Base-by-base conservation (phyloP, 2,113 vertebrate genomes). In the Archocentrus centrarchus region DNA sequence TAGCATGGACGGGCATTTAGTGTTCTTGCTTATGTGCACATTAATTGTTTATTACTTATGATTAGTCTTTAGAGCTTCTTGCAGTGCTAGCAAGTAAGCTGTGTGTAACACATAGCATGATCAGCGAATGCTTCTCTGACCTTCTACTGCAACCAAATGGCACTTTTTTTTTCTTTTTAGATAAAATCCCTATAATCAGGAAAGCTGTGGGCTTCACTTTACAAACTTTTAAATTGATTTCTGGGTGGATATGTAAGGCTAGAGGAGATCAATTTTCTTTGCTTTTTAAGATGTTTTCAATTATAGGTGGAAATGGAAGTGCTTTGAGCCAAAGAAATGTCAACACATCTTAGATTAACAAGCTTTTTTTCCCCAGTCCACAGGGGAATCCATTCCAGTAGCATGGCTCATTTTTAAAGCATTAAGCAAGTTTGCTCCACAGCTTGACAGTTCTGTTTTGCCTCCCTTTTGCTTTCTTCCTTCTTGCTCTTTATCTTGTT, bases 281-380 rank as follows among this genome's bases (percentile, higher is more conserved):
- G 64, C 61, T 66, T 39, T 73, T 80, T 79, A 86, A 89, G 37
- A 88, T 86, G 86, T 87, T 92, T 94, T 88, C 68, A 88, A 64
- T 90, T 88, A 84, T 62, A 79, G 79, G 78, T 86, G 85, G 85
- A 92, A 91, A 83, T 88, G 58, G 78, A 90, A 83, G 50, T 44
- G n/a, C 50, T 58, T 84, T 32, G 84, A 70, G 91, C 86, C 85
- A 82, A 90, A 84, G 85, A 90, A 86, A 89, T 81, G 83, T 92
- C 86, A 90, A 89, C 84, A 93, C 82, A 83, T 92, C 61, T 57
- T 59, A 78, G 77, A 92, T 91, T 86, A 92, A 86, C 78, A 88
- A 53, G 30, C 80, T 81, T 88, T 53, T 77, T 81, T 82, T 77
- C 18, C 55, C 13, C 41, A 62, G 13, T 53, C 80, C 79, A 30